These are phyloP conservation scores for Rhinoptilus africanus DNA, from an alignment of 2,113 vertebrate genomes.

Conservation along the genomic window DNA sequence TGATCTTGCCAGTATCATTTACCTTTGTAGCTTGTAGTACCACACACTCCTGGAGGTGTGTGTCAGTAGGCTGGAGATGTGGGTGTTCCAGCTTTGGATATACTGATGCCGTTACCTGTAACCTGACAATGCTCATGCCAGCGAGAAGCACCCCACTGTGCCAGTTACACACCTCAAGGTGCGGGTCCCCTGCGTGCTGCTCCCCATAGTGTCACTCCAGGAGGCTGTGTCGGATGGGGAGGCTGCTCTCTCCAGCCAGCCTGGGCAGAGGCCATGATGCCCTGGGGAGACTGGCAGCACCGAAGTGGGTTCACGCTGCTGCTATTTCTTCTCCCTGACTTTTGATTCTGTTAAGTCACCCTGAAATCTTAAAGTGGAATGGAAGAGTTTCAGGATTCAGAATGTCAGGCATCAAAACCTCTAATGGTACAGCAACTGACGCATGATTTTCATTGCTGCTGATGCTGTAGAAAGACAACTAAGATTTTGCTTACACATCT, in stretches of 20 bases:
- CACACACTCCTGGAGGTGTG: neutral
- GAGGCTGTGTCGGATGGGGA: neutral
- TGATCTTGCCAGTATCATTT: neutral
- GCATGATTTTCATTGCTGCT: neutral
- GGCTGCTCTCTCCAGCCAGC: neutral
- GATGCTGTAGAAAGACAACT: neutral
- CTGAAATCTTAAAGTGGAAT: neutral
- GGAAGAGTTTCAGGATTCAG: neutral
- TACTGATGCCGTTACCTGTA: neutral
- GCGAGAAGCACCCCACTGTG: neutral
- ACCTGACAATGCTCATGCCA: neutral
- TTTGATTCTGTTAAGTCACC: neutral
- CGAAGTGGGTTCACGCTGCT: neutral
- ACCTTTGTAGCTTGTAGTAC: neutral
- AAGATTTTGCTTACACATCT: neutral
- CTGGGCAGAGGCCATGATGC: neutral
- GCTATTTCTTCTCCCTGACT: neutral
- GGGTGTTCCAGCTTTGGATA: neutral
- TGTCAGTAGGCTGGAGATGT: neutral
- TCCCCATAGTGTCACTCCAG: neutral
- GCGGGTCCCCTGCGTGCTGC: accelerated
- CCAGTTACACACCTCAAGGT: neutral
- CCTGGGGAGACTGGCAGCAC: neutral
- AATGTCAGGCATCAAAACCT: neutral
- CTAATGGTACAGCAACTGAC: neutral